Evolutionary conservation across 2,113 vertebrate species (phyloP), one percentile per base, ranked within the genome.

Genomic region (Campylorhamphus procurvoides): DNA sequence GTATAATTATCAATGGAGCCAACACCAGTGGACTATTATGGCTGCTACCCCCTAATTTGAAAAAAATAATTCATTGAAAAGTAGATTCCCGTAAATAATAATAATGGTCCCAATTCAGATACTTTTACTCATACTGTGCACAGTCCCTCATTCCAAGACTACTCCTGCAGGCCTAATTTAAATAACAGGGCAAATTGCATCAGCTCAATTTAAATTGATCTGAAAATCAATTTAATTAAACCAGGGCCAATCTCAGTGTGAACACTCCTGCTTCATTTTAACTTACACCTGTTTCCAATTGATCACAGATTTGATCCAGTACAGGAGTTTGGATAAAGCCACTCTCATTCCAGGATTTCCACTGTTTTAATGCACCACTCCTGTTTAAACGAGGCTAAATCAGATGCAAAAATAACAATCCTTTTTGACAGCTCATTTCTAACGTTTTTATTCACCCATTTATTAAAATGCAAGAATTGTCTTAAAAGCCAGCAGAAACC

Each of bases 1-100:
- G 97, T 97, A 96, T 98, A 97, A 97, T 98, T 98, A 98, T 90
- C 97, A 96, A 96, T 96, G 90, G 97, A 97, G 96, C 97, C 97
- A 97, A 96, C 95, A 87, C 87, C 95, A 97, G 97, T 97, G 97
- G 97, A 94, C 96, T 90, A 96, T 93, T 96, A 95, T 90, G 94
- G 62, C 86, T 95, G 94, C 80, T 85, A 92, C 96, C 96, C 84
- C 93, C 97, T 97, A 94, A 97, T 97, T 97, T 96, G 94, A 91
- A 98, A 97, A 96, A 96, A 90, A 93, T 69, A 96, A 93, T 94
- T 80, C 93, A 90, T 52, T 97, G 95, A 94, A 87, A 91, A 97
- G 95, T 81, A 93, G 93, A 96, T 97, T 98, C 92, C 96, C 47
- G 79, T 97, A 94, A 98, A 98, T 97, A 97, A 96, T 97, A 98